Evolutionary conservation across 1,140 invertebrate species (phyloP).

Genomic region (Caligus rogercresseyi): DNA sequence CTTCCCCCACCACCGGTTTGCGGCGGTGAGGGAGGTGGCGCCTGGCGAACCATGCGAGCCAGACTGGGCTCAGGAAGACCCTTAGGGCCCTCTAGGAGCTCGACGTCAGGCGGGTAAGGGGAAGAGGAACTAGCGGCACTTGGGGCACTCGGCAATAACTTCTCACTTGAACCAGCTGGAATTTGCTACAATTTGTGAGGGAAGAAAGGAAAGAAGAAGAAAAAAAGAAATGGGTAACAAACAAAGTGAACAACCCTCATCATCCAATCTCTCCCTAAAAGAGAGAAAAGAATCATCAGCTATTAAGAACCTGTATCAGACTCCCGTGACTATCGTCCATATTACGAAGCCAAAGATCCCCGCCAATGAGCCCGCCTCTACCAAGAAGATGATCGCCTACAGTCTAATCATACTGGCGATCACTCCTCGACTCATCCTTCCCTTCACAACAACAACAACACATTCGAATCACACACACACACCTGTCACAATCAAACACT

Average conservation of each 20-base stretch:
- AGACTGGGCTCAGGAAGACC: background rate
- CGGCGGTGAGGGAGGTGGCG: background rate
- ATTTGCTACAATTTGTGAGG: background rate
- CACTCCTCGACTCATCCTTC: background rate
- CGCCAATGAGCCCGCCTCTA: background rate
- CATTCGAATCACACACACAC: background rate
- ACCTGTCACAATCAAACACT: no score
- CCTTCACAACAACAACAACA: background rate
- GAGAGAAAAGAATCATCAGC: background rate
- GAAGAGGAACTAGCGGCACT: background rate
- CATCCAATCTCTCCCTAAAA: background rate
- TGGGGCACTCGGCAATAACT: constrained; percentile 9
- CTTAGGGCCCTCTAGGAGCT: background rate
- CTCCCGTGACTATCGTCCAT: background rate
- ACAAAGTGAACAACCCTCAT: background rate
- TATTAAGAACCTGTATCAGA: background rate
- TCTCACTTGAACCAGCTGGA: constrained; percentile 9
- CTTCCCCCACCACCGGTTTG: background rate
- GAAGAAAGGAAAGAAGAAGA: background rate
- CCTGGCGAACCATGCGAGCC: background rate
- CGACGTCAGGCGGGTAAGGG: constrained; percentile 11
- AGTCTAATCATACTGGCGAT: background rate
- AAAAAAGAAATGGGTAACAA: background rate
- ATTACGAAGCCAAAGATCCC: background rate
- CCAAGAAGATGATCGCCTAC: background rate